A percentile compares a stretch with the other conserved stretches of the same genome.
These are phyloP conservation scores for Bergia puertoricense DNA, from an alignment of 92 coral and sea anemone species.

Conservation along the genomic window DNA sequence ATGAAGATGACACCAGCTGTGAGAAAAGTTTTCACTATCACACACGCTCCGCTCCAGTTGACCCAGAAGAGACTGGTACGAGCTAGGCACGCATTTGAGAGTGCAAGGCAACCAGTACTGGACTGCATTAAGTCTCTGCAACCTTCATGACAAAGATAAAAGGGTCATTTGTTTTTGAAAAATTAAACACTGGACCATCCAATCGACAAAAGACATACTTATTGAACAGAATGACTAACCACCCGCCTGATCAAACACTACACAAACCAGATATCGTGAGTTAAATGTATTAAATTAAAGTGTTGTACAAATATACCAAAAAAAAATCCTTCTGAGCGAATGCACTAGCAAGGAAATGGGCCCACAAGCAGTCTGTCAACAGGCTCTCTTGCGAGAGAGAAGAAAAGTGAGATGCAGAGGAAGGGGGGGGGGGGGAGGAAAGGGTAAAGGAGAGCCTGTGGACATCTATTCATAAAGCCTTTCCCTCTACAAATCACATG, in stretches of 20 bases:
- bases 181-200: neutral
- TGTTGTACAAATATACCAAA: too few species aligned
- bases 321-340: too few species aligned
- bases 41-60: slow-evolving; percentile 1
- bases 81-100: slow-evolving; percentile 59
- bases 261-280: neutral
- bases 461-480: too few species aligned
- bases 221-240: neutral
- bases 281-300: too few species aligned
- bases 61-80: slow-evolving; percentile 41
- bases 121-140: slow-evolving; percentile 62
- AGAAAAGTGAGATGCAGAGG: too few species aligned
- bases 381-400: neutral
- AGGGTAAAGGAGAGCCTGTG: too few species aligned
- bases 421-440: too few species aligned
- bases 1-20: slow-evolving; percentile 11
- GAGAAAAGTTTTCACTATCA: neutral
- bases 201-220: neutral
- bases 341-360: too few species aligned
- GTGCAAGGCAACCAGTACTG: slow-evolving; percentile 84
- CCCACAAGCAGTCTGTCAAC: too few species aligned
- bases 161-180: neutral
- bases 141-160: slow-evolving; percentile 29
- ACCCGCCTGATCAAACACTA: neutral
- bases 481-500: too few species aligned